These are phyloP conservation scores for Eupithecia tripunctaria DNA, from an alignment of 2,888 invertebrate species.

Conservation along the genomic window DNA sequence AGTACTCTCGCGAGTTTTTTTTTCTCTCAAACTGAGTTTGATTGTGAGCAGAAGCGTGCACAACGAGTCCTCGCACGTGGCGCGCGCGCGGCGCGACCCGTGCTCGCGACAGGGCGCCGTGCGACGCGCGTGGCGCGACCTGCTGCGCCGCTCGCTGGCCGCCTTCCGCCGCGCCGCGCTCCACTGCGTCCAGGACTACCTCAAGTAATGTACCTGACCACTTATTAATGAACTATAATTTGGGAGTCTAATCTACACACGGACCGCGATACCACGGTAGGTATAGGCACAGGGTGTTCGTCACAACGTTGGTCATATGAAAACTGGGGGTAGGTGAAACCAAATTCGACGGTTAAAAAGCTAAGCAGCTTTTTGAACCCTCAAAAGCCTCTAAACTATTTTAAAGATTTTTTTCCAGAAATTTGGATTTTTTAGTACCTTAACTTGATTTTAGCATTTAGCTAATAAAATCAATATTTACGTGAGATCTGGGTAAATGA, in stretches of 20 bases:
- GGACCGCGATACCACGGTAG: neutral
- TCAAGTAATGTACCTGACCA: neutral
- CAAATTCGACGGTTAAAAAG: too few relatives aligned
- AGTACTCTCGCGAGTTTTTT: too few relatives aligned
- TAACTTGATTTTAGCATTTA: too few relatives aligned
- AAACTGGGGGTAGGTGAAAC: too few relatives aligned
- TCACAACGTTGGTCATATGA: too few relatives aligned
- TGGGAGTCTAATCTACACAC: neutral
- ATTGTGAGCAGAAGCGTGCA: neutral
- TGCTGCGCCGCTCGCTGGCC: slow-evolving; percentile 48
- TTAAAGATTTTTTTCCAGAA: too few relatives aligned
- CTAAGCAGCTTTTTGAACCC: too few relatives aligned
- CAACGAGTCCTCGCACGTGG: neutral
- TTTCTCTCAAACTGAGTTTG: too few relatives aligned
- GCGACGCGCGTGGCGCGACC: slow-evolving; percentile 47
- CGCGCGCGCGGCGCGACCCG: neutral
- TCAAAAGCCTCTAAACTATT: too few relatives aligned
- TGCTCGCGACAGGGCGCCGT: neutral
- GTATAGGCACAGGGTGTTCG: neutral
- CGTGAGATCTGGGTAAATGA: too few relatives aligned
- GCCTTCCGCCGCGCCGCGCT: slow-evolving; percentile 45
- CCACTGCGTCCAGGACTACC: slow-evolving; percentile 43
- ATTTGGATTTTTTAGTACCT: too few relatives aligned
- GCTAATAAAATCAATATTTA: too few relatives aligned
- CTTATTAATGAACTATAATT: neutral